Percentiles rank a stretch among this genome's conserved stretches.
Evolutionary conservation across 2,797 vertebrate genomes (phyloP).

Genomic region (Poeciliopsis paucimaculata): DNA sequence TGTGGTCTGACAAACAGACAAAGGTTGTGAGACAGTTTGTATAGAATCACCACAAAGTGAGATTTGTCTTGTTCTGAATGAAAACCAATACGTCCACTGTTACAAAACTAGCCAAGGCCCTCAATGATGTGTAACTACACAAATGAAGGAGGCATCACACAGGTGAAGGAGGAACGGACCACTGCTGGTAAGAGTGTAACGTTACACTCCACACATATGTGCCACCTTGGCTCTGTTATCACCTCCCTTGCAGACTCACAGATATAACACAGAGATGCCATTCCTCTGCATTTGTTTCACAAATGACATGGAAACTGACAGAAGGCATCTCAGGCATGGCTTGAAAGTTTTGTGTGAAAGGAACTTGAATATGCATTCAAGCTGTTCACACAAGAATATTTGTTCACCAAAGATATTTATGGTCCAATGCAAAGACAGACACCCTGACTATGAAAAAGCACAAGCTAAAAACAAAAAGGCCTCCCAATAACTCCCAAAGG

Average conservation of each 20-base stretch:
- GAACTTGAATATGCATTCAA: background rate
- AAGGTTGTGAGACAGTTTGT: background rate
- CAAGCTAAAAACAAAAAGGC: background rate
- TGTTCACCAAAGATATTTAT: background rate
- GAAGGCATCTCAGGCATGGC: background rate
- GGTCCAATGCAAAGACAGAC: background rate
- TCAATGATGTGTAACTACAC: background rate
- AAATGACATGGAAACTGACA: background rate
- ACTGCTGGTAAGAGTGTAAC: background rate
- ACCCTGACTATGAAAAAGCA: background rate
- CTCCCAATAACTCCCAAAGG: background rate
- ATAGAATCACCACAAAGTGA: background rate
- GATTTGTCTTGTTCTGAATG: background rate
- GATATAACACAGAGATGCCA: background rate
- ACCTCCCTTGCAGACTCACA: background rate
- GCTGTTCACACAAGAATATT: background rate
- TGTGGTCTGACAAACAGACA: no score
- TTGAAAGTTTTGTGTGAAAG: background rate
- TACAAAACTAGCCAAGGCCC: background rate
- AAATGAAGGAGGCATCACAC: background rate
- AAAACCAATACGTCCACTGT: background rate
- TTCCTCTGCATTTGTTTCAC: background rate
- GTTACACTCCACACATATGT: background rate
- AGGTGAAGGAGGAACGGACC: background rate
- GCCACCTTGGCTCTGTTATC: slow-evolving; percentile 2